These are phyloP conservation scores for Drosophila ezoana DNA, from an alignment of 2,888 invertebrate species.

Conservation along the genomic window DNA sequence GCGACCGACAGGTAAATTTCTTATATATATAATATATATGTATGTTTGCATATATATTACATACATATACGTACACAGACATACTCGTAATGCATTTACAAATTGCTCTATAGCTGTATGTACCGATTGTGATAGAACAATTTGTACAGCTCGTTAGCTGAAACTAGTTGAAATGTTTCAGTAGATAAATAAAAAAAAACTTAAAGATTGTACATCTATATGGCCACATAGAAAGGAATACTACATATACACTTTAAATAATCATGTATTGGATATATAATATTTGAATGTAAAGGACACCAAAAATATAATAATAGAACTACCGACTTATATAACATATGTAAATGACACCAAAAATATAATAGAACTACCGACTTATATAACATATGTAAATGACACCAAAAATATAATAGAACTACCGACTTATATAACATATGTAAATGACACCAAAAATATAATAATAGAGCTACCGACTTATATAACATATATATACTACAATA, in stretches of 20 bases:
- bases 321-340: not conserved
- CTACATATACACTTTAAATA: not conserved
- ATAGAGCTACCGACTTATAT: too few relatives aligned
- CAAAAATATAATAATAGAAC: not conserved
- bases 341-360: too few relatives aligned
- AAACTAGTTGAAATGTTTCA: not conserved
- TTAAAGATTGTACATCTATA: not conserved
- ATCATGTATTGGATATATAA: not conserved
- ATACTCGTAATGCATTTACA: constrained; percentile 43
- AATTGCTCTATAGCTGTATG: constrained; percentile 34
- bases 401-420: too few relatives aligned
- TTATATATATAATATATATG: constrained; percentile 12
- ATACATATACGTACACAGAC: constrained; percentile 1
- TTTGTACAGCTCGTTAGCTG: constrained; percentile 42
- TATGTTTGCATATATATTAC: not conserved
- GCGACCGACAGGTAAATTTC: constrained; percentile 13
- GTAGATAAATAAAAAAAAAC: not conserved
- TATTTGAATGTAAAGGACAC: too few relatives aligned
- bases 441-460: too few relatives aligned
- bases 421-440: too few relatives aligned
- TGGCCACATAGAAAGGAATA: constrained; percentile 8
- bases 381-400: too few relatives aligned
- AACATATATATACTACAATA: too few relatives aligned
- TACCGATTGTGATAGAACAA: constrained; percentile 62
- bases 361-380: too few relatives aligned